A percentile compares a stretch with the other conserved stretches of the same genome.
Evolutionary conservation across 2,888 invertebrate genomes (phyloP).

Genomic region (Aelia acuminata): DNA sequence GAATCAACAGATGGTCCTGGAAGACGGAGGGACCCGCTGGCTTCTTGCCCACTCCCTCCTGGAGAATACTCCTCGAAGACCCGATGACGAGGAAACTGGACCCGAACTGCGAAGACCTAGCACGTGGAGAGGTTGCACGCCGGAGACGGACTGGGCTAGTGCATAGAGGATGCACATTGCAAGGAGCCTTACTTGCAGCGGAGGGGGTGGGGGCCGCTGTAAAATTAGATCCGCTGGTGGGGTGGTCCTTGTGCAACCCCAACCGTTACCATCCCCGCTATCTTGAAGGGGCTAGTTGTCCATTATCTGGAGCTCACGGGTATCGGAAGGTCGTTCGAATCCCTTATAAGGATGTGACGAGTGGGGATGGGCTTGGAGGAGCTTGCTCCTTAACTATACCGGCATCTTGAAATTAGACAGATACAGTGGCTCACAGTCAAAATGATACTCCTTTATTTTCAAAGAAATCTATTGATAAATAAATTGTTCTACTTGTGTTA

Average conservation of each 20-base stretch:
- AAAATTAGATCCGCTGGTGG: slow-evolving; percentile 51
- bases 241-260: slow-evolving; percentile 48
- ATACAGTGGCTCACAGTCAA: too few relatives aligned
- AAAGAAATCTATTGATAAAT: too few relatives aligned
- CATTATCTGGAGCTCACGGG: not conserved
- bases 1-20: slow-evolving; percentile 37
- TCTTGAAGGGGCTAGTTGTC: not conserved
- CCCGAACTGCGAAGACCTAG: not conserved
- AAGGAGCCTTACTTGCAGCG: slow-evolving; percentile 62
- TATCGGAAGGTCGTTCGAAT: not conserved
- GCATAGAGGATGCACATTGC: slow-evolving; percentile 62
- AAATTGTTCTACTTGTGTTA: too few relatives aligned
- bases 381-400: not conserved
- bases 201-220: slow-evolving; percentile 52
- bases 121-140: slow-evolving; percentile 46
- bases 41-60: not conserved
- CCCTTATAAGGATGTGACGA: not conserved
- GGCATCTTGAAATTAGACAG: too few relatives aligned
- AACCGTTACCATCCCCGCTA: slow-evolving; percentile 30
- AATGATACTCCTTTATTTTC: too few relatives aligned
- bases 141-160: slow-evolving; percentile 60
- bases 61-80: not conserved
- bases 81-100: not conserved
- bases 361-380: not conserved
- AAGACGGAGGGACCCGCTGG: not conserved